These are phyloP conservation scores for Hylaeus volcanicus DNA, from an alignment of 1,140 invertebrate genomes.

Conservation along the genomic window DNA sequence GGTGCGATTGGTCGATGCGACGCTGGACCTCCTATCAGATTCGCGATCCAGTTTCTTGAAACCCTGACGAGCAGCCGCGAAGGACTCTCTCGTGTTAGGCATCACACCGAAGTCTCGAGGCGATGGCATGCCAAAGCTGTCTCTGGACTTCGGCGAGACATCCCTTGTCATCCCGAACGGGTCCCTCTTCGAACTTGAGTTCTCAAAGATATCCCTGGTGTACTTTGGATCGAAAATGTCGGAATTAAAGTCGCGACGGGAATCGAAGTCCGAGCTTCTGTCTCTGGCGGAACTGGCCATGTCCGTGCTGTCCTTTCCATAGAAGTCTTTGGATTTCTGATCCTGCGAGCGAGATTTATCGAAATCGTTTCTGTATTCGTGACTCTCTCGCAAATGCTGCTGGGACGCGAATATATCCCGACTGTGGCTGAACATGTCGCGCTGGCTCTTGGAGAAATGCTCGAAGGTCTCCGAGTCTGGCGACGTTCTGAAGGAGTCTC, in stretches of 20 bases:
- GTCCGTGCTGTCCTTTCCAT: slow-evolving; percentile 80
- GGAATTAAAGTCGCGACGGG: slow-evolving; percentile 73
- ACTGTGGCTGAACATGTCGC: slow-evolving; percentile 78
- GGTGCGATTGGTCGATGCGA: slow-evolving; percentile 85
- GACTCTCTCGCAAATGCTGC: slow-evolving; percentile 73
- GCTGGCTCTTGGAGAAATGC: slow-evolving; percentile 75
- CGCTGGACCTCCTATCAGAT: slow-evolving; percentile 87
- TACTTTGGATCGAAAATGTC: slow-evolving; percentile 79
- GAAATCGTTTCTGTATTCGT: slow-evolving; percentile 75
- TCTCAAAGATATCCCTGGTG: slow-evolving; percentile 74
- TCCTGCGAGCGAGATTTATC: slow-evolving; percentile 78
- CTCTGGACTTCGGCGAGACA: slow-evolving; percentile 78
- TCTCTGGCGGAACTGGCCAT: slow-evolving; percentile 71
- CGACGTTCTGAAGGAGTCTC: slow-evolving; percentile 84
- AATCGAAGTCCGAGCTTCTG: slow-evolving; percentile 76
- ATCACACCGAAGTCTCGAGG: slow-evolving; percentile 78
- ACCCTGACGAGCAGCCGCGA: slow-evolving; percentile 73
- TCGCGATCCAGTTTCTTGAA: slow-evolving; percentile 84
- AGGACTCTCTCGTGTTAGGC: slow-evolving; percentile 78
- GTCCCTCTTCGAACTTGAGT: slow-evolving; percentile 73
- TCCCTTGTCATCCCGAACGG: slow-evolving; percentile 77
- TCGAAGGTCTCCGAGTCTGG: slow-evolving; percentile 84
- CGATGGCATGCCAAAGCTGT: slow-evolving; percentile 79
- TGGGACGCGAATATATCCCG: slow-evolving; percentile 76
- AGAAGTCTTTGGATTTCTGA: slow-evolving; percentile 82